Evolutionary conservation across 2,888 invertebrate genomes (phyloP).

Genomic region (Alsophila aescularia): DNA sequence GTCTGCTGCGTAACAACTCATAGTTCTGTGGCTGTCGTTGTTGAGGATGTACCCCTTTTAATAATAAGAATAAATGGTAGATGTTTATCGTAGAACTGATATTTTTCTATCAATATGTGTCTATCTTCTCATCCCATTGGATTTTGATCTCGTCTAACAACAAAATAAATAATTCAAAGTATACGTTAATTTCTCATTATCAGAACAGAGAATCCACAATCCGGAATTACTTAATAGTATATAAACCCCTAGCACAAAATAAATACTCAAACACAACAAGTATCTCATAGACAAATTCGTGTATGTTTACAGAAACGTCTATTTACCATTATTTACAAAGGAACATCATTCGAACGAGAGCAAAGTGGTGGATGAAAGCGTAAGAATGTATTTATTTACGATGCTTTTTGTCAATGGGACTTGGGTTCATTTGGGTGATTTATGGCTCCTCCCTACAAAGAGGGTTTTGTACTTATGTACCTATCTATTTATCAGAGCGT

Average conservation of each 20-base stretch:
- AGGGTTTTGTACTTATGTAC: slow-evolving; percentile 57
- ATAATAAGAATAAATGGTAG: no score
- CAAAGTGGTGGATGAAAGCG: slow-evolving; percentile 49
- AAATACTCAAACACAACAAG: slow-evolving; percentile 20
- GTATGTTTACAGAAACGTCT: slow-evolving; percentile 45
- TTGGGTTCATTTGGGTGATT: slow-evolving; percentile 72
- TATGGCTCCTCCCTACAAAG: slow-evolving; percentile 69
- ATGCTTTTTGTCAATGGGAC: slow-evolving; percentile 71
- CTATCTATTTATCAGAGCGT: slow-evolving; percentile 66
- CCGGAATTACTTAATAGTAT: neutral
- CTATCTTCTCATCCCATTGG: no score
- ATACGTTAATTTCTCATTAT: no score
- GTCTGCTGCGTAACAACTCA: no score
- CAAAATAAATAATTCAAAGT: no score
- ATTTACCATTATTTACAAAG: slow-evolving; percentile 57
- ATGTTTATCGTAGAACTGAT: no score
- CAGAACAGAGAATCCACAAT: no score
- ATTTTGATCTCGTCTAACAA: no score
- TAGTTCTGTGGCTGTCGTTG: no score
- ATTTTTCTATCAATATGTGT: no score
- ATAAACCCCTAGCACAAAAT: neutral
- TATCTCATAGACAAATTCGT: slow-evolving; percentile 41
- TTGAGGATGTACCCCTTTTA: no score
- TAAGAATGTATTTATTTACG: slow-evolving; percentile 71
- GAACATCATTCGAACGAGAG: slow-evolving; percentile 53